Percentiles rank a stretch among this genome's conserved stretches.
phyloP scores from a whole-genome alignment of 2,113 vertebrate species.

The Elgaria multicarinata region DNA sequence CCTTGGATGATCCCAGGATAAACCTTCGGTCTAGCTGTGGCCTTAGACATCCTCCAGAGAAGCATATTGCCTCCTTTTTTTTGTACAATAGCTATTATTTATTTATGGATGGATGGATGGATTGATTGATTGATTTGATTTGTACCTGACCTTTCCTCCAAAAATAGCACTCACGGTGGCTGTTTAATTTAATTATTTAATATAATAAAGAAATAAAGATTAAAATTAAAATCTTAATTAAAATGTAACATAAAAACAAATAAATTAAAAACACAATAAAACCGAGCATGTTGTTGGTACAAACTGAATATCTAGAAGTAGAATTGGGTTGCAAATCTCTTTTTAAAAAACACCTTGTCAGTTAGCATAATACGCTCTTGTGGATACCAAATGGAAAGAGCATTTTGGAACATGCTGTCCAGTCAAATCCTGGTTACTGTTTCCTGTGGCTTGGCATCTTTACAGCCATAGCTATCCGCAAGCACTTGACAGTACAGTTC shows the following conservation, averaged over 20 bases:
- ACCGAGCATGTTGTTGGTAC: neutral
- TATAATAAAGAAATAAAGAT: no score
- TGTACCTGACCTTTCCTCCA: no score
- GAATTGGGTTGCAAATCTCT: neutral
- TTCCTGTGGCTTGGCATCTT: slow-evolving; percentile 3
- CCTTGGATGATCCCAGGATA: no score
- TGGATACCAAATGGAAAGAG: neutral
- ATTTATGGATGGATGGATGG: no score
- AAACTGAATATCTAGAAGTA: neutral
- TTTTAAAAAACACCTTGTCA: neutral
- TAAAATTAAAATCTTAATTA: no score
- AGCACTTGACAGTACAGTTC: neutral
- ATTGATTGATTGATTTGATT: no score
- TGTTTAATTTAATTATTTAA: no score
- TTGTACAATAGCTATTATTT: neutral
- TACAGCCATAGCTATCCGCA: neutral
- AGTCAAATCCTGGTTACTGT: neutral
- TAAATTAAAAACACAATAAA: no score
- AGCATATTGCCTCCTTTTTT: neutral
- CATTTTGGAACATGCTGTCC: rapidly evolving
- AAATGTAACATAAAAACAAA: no score
- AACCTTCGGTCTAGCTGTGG: no score
- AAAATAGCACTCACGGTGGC: no score
- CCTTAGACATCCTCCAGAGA: neutral
- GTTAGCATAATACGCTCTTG: neutral